Conservation (phyloP, 2,797 vertebrate species). For the Pangasius larnaudii region DNA sequence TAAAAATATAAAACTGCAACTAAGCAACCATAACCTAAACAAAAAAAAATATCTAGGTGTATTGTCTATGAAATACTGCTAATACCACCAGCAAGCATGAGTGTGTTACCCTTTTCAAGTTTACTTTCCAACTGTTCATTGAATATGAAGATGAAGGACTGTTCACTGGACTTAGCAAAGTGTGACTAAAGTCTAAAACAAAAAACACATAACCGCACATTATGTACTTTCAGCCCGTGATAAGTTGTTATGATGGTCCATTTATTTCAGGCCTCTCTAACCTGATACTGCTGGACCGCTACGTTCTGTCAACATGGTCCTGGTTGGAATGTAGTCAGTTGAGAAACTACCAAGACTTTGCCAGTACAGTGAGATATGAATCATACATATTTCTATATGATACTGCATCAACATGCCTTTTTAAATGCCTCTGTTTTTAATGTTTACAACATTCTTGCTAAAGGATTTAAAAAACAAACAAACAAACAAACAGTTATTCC, state of each 20-base stretch:
- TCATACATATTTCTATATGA: background rate
- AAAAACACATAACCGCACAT: background rate
- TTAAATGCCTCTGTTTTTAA: background rate
- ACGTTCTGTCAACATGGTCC: background rate
- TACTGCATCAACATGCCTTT: background rate
- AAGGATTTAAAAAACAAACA: background rate
- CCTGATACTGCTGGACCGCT: background rate
- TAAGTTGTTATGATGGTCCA: background rate
- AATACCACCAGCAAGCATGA: background rate
- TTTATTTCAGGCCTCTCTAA: background rate
- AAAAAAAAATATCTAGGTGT: background rate
- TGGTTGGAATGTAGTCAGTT: slow-evolving; percentile 25
- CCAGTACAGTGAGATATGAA: background rate
- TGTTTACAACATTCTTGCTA: background rate
- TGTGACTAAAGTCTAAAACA: background rate
- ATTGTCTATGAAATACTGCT: background rate
- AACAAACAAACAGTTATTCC: background rate
- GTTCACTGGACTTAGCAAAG: background rate
- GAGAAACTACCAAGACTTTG: background rate
- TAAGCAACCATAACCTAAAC: background rate
- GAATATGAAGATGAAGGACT: background rate
- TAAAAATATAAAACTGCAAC: background rate
- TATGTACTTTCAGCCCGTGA: background rate
- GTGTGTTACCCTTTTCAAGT: background rate
- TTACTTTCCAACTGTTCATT: background rate